Evolutionary conservation across 1,140 invertebrate genomes (phyloP).

Genomic region (Lucilia sericata): DNA sequence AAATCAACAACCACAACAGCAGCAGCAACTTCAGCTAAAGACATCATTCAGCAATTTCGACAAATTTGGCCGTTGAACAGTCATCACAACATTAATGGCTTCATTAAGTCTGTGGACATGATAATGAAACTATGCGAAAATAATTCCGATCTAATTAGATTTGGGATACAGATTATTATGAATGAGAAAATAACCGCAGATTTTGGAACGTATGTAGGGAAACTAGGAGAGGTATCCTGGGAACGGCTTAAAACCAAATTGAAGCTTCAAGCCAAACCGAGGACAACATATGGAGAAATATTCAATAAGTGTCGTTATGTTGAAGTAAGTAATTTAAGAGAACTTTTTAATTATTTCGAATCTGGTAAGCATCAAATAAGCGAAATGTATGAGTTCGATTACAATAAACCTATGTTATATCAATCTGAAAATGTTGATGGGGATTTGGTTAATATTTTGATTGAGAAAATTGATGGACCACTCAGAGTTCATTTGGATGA

Average conservation of each 20-base stretch:
- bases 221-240: neutral
- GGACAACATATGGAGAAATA: conserved; percentile 15
- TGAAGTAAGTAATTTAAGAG: conserved; percentile 41
- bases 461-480: too few species aligned
- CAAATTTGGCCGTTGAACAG: neutral
- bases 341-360: conserved; percentile 35
- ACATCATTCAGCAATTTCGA: neutral
- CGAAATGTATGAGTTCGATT: neutral
- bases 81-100: neutral
- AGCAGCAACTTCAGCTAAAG: too few species aligned
- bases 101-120: neutral
- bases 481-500: too few species aligned
- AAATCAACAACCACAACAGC: too few species aligned
- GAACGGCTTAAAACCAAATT: neutral
- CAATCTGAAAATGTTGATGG: neutral
- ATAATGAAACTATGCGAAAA: neutral
- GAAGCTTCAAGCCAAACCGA: conserved; percentile 15
- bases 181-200: neutral
- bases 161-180: neutral
- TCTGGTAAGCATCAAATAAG: neutral
- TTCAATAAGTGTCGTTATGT: conserved; percentile 1
- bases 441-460: neutral
- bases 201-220: neutral
- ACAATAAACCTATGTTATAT: neutral
- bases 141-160: neutral